Percentiles rank a stretch among this genome's conserved stretches.
Conservation (phyloP, 2,888 invertebrate genomes). For the Drosophila subsilvestris region DNA sequence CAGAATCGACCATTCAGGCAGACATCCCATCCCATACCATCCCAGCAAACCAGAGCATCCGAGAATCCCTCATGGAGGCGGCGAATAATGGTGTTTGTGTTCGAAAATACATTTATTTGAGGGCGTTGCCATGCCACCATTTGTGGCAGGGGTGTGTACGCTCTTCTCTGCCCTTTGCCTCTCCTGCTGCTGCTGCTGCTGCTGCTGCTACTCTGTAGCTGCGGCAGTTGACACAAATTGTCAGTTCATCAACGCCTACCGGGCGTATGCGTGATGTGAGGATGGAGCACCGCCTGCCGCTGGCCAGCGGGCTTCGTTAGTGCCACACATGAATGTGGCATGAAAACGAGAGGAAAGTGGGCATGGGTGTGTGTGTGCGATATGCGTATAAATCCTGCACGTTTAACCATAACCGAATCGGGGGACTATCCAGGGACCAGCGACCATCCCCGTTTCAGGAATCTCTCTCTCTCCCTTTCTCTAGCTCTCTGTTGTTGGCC, state of each 20-base stretch:
- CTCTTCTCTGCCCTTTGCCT: conserved; percentile 58
- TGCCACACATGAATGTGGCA: not conserved
- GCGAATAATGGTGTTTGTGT: conserved; percentile 75
- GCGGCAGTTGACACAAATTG: conserved; percentile 80
- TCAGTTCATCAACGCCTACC: conserved; percentile 81
- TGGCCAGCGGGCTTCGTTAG: conserved; percentile 65
- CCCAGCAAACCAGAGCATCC: conserved; percentile 17
- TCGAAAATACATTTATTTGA: conserved; percentile 77
- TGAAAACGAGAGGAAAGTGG: not conserved
- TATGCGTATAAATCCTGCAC: conserved; percentile 76
- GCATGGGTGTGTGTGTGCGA: conserved; percentile 9
- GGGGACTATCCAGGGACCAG: conserved; percentile 12
- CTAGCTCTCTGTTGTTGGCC: conserved; percentile 38
- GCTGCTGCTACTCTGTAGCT: conserved; percentile 57
- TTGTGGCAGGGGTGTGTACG: not conserved
- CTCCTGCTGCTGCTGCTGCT: not conserved
- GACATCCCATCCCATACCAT: conserved; percentile 9
- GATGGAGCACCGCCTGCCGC: conserved; percentile 20
- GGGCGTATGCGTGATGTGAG: conserved; percentile 66
- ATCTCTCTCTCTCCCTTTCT: conserved; percentile 4
- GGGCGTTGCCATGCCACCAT: conserved; percentile 56
- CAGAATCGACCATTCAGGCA: conserved; percentile 25
- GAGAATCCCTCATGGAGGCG: conserved; percentile 52
- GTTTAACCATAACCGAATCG: conserved; percentile 76
- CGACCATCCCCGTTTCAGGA: not conserved